These are phyloP conservation scores for Sisor rabdophorus DNA, from an alignment of 2,113 vertebrate species.

Conservation along the genomic window DNA sequence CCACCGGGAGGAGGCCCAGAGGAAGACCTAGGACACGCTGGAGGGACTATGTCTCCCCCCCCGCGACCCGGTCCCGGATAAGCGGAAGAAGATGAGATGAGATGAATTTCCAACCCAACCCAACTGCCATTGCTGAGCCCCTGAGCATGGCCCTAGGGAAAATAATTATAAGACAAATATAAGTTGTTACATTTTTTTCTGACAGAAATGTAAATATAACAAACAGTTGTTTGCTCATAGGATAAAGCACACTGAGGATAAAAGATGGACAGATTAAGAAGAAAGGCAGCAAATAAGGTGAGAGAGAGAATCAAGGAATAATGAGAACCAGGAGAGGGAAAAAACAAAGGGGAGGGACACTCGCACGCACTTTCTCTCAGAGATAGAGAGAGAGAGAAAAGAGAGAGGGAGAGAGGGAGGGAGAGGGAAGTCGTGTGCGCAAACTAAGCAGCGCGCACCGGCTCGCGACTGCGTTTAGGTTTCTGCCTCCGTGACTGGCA, in stretches of 20 bases:
- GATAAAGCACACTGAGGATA: neutral
- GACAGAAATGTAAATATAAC: neutral
- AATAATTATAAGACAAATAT: neutral
- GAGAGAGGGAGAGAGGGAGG: conserved; percentile 9
- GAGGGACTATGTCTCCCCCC: too few species aligned
- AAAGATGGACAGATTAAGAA: conserved; percentile 35
- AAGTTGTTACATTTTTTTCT: neutral
- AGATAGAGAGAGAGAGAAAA: neutral
- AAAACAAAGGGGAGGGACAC: neutral
- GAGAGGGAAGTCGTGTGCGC: neutral
- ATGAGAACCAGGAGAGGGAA: neutral
- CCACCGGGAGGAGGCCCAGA: too few species aligned
- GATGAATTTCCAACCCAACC: too few species aligned
- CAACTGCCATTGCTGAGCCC: too few species aligned
- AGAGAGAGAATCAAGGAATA: neutral
- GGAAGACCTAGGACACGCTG: too few species aligned
- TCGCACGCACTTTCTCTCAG: neutral
- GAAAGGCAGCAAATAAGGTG: conserved; percentile 26
- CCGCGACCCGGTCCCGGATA: too few species aligned
- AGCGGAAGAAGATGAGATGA: too few species aligned
- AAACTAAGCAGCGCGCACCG: conserved; percentile 19
- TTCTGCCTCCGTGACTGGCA: neutral
- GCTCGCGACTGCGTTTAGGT: neutral
- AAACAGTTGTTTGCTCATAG: too few species aligned
- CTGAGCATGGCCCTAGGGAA: too few species aligned